Percentiles rank a stretch among this genome's conserved stretches.
phyloP scores from a whole-genome alignment of 2,888 invertebrate genomes.

The Sinelater perroti region DNA sequence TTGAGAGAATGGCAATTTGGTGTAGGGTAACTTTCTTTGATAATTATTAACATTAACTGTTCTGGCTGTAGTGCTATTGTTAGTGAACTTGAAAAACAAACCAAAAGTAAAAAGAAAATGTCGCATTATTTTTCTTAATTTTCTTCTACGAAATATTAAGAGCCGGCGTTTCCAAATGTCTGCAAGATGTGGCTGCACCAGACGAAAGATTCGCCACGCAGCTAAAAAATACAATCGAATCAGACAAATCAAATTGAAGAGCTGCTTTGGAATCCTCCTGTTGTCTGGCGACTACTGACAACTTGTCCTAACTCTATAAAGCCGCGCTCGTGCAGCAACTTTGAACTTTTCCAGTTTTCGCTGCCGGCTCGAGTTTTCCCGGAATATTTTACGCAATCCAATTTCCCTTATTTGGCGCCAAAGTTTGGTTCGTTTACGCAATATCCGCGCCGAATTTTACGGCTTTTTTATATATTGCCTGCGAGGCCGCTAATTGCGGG shows the following conservation, averaged over 20 bases:
- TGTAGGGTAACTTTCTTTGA: no score
- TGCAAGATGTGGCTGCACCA: no score
- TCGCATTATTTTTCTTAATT: no score
- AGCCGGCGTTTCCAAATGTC: no score
- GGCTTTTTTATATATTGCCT: not conserved
- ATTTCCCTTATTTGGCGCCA: not conserved
- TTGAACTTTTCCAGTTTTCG: constrained; percentile 13
- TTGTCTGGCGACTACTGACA: constrained; percentile 10
- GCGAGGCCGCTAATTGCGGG: constrained; percentile 8
- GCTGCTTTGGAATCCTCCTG: not conserved
- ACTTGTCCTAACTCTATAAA: constrained; percentile 17
- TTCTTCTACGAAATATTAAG: no score
- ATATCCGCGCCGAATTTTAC: not conserved
- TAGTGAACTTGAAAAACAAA: no score
- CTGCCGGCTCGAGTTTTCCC: not conserved
- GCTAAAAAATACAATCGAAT: no score
- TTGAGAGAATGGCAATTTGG: no score
- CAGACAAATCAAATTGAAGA: constrained; percentile 9
- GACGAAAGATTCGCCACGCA: no score
- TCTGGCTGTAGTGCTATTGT: no score
- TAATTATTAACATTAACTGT: no score
- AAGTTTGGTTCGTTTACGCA: not conserved
- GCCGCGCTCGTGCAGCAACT: not conserved
- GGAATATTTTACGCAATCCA: constrained; percentile 4
- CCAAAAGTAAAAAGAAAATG: no score